phyloP scores from a whole-genome alignment of 2,888 invertebrate genomes.

The Galerucella pusilla region DNA sequence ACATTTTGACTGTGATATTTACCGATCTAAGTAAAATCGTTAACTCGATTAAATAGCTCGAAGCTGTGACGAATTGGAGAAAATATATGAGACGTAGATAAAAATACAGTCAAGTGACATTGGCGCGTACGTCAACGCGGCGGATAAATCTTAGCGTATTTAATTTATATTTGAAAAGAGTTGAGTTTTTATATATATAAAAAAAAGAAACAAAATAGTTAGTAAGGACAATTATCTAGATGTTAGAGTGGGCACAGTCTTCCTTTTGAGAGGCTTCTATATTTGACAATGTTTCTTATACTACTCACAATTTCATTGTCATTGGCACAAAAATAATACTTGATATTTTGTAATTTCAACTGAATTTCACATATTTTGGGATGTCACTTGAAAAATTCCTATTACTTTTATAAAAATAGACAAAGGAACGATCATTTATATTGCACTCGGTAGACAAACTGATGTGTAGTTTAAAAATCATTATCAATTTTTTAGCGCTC shows the following conservation, averaged over 20 bases:
- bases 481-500: slow-evolving; percentile 45
- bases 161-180: slow-evolving; percentile 32
- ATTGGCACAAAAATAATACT: background rate
- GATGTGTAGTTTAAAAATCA: slow-evolving; percentile 8
- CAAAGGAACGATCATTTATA: too few species aligned
- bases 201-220: slow-evolving; percentile 31
- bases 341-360: background rate
- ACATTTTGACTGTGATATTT: slow-evolving; percentile 64
- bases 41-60: slow-evolving; percentile 20
- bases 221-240: slow-evolving; percentile 37
- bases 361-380: background rate
- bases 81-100: slow-evolving; percentile 36
- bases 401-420: too few species aligned
- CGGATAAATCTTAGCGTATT: slow-evolving; percentile 61
- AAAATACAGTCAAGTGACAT: slow-evolving; percentile 54
- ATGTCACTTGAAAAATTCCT: too few species aligned
- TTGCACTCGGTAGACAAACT: too few species aligned
- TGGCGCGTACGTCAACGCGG: slow-evolving; percentile 34
- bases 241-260: slow-evolving; percentile 61
- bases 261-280: slow-evolving; percentile 48
- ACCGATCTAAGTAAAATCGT: slow-evolving; percentile 56
- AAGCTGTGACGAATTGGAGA: slow-evolving; percentile 24
- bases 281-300: slow-evolving; percentile 12
- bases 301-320: background rate
- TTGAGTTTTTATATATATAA: slow-evolving; percentile 26